phyloP scores from a whole-genome alignment of 2,797 vertebrate genomes.

The Cryptoblepharus egeriae region DNA sequence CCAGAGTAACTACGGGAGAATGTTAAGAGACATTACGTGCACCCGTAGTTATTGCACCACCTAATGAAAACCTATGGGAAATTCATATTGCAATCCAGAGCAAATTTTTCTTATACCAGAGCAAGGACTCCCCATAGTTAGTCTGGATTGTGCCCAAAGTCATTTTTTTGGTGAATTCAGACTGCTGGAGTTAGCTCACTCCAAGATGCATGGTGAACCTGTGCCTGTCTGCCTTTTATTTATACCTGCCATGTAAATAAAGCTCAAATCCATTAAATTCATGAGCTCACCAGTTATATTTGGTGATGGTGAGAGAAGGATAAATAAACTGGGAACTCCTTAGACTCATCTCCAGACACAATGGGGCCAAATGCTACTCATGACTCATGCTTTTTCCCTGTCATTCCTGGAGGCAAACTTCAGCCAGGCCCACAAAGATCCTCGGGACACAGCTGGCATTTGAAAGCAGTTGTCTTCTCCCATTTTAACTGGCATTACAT shows the following conservation, averaged over 20 bases:
- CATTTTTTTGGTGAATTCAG: too few species aligned
- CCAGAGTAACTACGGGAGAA: too few species aligned
- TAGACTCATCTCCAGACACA: slow-evolving; percentile 37
- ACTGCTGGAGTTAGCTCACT: slow-evolving; percentile 37
- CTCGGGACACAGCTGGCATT: slow-evolving; percentile 10
- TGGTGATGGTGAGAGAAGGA: slow-evolving; percentile 67
- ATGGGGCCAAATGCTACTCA: slow-evolving; percentile 34
- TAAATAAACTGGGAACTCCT: slow-evolving; percentile 62
- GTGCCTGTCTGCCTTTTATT: slow-evolving; percentile 64
- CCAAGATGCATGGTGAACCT: slow-evolving; percentile 32
- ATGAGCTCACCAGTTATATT: slow-evolving; percentile 75
- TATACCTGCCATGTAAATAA: slow-evolving; percentile 73
- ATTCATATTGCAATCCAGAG: too few species aligned
- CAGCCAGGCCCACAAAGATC: neutral
- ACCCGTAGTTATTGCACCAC: too few species aligned
- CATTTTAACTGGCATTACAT: neutral
- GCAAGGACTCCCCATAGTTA: too few species aligned
- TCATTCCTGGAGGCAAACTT: slow-evolving; percentile 1
- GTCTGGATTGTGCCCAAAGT: too few species aligned
- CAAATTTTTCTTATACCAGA: too few species aligned
- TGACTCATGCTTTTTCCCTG: slow-evolving; percentile 24
- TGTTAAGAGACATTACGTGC: too few species aligned
- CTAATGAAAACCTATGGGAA: too few species aligned
- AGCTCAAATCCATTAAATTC: slow-evolving; percentile 41
- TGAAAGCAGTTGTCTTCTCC: slow-evolving; percentile 4